Base-by-base conservation (phyloP, 2,797 vertebrate species). In the Trachurus trachurus region DNA sequence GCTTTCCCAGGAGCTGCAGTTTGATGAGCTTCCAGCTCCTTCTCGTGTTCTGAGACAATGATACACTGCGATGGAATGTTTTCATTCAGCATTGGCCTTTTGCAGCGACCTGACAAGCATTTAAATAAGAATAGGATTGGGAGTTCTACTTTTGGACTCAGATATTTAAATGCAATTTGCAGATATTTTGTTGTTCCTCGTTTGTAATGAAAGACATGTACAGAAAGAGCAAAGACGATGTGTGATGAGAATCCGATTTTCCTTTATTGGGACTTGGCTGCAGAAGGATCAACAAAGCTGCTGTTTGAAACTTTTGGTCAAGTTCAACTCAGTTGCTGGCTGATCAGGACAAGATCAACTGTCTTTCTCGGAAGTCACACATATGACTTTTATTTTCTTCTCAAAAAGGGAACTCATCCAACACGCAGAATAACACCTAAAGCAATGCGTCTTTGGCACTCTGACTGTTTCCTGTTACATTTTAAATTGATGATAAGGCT, bases 1-100 rank as follows among this genome's bases (percentile, higher is more conserved):
- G 10, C 42, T 78, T 85, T 86, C 67, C 80, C 67, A 62, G 54
- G 71, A 81, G 86, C 79, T 84, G 81, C 83, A 82, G 84, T 87
- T 82, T 87, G 87, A 87, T 77, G 74, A 77, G 53, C 56, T 29
- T 85, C 78, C 87, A 92, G 69, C 80, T 66, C 63, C 66, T 45
- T 81, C 72, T 90, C 64, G n/a, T 82, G 78, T 83, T 89, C 44
- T 71, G 65, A 78, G 53, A 66, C 72, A 67, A 60, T 57, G 63
- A 65, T 79, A 64, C 71, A 63, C 47, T 61, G 66, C 5, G 44
- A 78, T 63, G 37, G 79, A 87, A 82, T 85, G 75, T 89, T 80
- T 82, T 85, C 53, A 74, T 84, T 91, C 80, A 84, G 49, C 31
- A 1, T 6, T 76, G 80, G 64, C 58, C 60, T 81, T 85, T 72